Percentiles rank a stretch among this genome's conserved stretches.
Conservation (phyloP, 2,113 vertebrate species). For the Pomatorhinus ruficollis region DNA sequence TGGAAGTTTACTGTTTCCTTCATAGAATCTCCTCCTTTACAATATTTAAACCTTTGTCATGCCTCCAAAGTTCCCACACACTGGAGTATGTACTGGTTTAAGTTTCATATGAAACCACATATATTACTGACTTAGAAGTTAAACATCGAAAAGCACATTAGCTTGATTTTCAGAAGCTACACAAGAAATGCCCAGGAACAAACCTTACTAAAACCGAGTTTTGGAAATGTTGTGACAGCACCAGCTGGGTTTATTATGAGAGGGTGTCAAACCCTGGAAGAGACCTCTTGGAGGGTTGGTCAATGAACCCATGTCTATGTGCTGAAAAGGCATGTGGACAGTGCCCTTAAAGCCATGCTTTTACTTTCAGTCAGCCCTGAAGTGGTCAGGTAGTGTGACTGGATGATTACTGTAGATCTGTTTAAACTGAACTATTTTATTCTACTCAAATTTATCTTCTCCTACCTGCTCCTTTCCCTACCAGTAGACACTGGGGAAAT, state of each 20-base stretch:
- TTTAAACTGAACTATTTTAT: neutral
- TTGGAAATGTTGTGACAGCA: neutral
- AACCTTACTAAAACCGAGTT: accelerated
- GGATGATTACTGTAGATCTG: neutral
- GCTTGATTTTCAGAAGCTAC: neutral
- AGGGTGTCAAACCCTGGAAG: neutral
- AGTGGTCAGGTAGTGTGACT: neutral
- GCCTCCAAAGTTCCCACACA: neutral
- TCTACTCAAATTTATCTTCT: neutral
- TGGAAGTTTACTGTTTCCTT: neutral
- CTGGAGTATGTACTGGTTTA: neutral
- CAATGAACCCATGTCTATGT: no score
- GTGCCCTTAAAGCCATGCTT: neutral
- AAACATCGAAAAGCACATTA: neutral
- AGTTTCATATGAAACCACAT: neutral
- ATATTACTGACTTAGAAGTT: neutral
- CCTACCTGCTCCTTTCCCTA: neutral
- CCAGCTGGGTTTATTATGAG: neutral
- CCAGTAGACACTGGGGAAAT: neutral
- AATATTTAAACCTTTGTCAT: neutral
- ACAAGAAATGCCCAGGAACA: neutral
- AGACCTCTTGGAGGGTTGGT: neutral
- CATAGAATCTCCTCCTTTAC: neutral
- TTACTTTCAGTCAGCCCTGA: neutral
- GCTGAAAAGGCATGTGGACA: neutral